phyloP scores from a whole-genome alignment of 2,888 invertebrate species.

The Apeira syringaria region DNA sequence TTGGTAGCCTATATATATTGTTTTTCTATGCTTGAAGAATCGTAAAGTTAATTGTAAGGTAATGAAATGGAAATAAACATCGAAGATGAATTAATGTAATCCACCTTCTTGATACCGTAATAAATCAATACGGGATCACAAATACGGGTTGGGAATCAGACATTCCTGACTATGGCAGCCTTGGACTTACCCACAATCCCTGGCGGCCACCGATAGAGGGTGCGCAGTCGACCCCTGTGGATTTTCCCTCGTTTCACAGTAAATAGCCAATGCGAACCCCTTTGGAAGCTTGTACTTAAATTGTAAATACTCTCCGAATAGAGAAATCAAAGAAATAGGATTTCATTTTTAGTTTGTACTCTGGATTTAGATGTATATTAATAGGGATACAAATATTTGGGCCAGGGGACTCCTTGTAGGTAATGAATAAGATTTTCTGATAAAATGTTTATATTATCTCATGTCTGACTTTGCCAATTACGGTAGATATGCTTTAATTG shows the following conservation, averaged over 20 bases:
- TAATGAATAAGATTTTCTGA: too few relatives aligned
- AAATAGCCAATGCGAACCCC: conserved; percentile 29
- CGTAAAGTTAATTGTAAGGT: too few relatives aligned
- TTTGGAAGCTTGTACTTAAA: conserved; percentile 25
- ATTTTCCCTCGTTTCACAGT: conserved; percentile 39
- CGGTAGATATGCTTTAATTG: too few relatives aligned
- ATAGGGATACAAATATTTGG: too few relatives aligned
- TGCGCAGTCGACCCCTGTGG: conserved; percentile 30
- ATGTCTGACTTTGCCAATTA: too few relatives aligned
- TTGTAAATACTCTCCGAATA: conserved; percentile 24
- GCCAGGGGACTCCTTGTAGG: too few relatives aligned
- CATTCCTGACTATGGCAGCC: conserved; percentile 12
- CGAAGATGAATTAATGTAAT: conserved; percentile 10
- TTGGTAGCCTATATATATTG: too few relatives aligned
- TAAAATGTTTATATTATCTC: too few relatives aligned
- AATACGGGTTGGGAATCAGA: conserved; percentile 54
- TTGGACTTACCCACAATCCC: conserved; percentile 12
- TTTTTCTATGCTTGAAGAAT: too few relatives aligned
- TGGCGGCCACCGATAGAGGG: conserved; percentile 31
- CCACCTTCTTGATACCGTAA: conserved; percentile 36
- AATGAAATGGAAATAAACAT: conserved; percentile 12
- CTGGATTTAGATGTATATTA: neutral
- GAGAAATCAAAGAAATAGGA: conserved; percentile 12
- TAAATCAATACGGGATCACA: conserved; percentile 61
- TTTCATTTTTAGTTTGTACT: conserved; percentile 4